phyloP scores from a whole-genome alignment of 2,797 vertebrate genomes.

The Cynopterus sphinx region DNA sequence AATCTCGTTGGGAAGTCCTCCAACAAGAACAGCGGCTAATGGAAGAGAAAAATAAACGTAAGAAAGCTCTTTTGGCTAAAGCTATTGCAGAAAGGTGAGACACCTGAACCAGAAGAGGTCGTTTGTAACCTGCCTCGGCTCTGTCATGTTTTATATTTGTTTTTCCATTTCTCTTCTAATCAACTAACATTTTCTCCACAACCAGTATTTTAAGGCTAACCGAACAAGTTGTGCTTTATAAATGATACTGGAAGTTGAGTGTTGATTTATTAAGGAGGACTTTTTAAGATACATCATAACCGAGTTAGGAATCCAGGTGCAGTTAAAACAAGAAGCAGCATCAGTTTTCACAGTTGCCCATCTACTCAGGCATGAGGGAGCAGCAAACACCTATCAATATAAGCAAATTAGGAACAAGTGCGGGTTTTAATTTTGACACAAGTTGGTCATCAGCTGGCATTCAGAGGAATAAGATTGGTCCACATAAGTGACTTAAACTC shows the following conservation, averaged over 20 bases:
- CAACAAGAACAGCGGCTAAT: constrained; percentile 94
- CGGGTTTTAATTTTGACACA: background rate
- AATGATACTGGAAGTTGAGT: constrained; percentile 11
- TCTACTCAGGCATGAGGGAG: background rate
- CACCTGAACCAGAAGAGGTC: background rate
- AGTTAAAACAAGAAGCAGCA: background rate
- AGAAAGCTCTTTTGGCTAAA: constrained; percentile 94
- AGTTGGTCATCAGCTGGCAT: background rate
- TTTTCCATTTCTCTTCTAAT: background rate
- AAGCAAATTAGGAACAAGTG: background rate
- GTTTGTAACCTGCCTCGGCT: background rate
- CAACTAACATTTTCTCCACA: background rate
- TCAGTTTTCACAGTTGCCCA: background rate
- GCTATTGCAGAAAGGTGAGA: constrained; percentile 96
- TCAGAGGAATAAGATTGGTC: background rate
- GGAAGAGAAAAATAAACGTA: constrained; percentile 96
- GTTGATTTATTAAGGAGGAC: constrained; percentile 24
- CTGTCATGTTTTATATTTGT: background rate
- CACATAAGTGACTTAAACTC: background rate
- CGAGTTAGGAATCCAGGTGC: background rate
- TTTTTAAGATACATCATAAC: background rate
- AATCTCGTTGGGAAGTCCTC: constrained; percentile 92
- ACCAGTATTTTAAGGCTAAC: background rate
- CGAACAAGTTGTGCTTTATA: background rate
- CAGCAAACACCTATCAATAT: background rate